Base-by-base conservation (phyloP, 2,888 invertebrate genomes). In the Prosopocoilus inquinatus region DNA sequence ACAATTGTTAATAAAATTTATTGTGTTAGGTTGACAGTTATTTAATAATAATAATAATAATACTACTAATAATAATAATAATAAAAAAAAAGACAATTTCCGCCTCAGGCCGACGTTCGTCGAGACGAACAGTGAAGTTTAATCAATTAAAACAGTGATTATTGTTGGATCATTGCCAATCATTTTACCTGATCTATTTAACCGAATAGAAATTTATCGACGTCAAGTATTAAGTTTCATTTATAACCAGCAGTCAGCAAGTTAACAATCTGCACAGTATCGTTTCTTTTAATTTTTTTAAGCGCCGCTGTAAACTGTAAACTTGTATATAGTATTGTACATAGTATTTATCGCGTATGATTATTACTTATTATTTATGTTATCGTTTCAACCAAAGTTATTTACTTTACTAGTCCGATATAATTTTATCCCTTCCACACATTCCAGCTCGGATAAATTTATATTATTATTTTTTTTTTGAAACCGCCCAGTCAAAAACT, bases 231-330 rank as follows among this genome's bases (percentile, higher is more conserved):
- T 74, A 68, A 67, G 68, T 74, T 72, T 56, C 53, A 70, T 67
- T 69, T 69, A 50, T 54, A 74, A 73, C 74, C 75, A 76, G 73
- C 76, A 76, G 74, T 75, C 73, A 73, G 71, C 76, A 77, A 77
- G 76, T 75, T 73, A 70, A 75, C 72, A 75, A 77, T 76, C 76
- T 76, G 76, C 76, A 76, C 71, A 63, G 64, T 68, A 69, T 63
- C 60, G 68, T 71, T 70, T 69, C 65, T 62, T 65, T 68, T 9
- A 16, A 28, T 52, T 16, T 32, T 47, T 47, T 38, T n/a, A n/a
- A 9, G 16, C 38, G 12, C 44, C 16, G 73, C 74, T 76, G 76
- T 77, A 76, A 75, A 76, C 76, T 77, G 76, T 72, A 70, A 71
- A 61, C 68, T 71, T 58, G 56, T 56, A 54, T 45, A 55, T 53